Evolutionary conservation across 2,888 invertebrate genomes (phyloP).

Genomic region (Nymphalis polychloros): DNA sequence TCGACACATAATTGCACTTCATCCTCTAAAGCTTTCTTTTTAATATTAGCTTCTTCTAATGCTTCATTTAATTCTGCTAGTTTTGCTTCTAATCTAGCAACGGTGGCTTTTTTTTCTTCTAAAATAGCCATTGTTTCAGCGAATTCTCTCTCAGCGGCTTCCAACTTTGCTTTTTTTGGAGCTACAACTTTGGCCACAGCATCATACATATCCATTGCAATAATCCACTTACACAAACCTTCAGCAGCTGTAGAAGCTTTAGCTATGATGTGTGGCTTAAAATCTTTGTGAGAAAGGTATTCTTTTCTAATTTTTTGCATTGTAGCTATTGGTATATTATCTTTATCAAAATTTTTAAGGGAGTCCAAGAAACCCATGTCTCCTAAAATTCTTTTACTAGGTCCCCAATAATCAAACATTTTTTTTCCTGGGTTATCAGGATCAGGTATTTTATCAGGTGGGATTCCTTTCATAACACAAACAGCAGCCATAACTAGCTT

Average conservation of each 20-base stretch:
- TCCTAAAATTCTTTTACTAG: constrained; percentile 90
- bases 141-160: constrained; percentile 90
- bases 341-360: constrained; percentile 91
- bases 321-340: constrained; percentile 87
- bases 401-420: constrained; percentile 92
- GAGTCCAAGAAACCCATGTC: constrained; percentile 90
- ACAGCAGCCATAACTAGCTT: constrained; percentile 94
- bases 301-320: constrained; percentile 90
- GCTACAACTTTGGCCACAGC: constrained; percentile 90
- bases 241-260: constrained; percentile 97
- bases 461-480: constrained; percentile 91
- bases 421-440: constrained; percentile 84
- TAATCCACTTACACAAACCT: constrained; percentile 94
- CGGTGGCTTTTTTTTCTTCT: constrained; percentile 90
- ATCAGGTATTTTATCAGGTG: constrained; percentile 89
- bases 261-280: constrained; percentile 89
- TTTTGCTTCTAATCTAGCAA: constrained; percentile 88
- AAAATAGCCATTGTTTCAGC: constrained; percentile 91
- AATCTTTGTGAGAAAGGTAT: constrained; percentile 88
- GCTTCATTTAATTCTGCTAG: constrained; percentile 87
- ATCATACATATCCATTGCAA: constrained; percentile 95
- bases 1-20: constrained; percentile 90
- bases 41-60: constrained; percentile 84
- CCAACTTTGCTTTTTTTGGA: constrained; percentile 91
- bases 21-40: constrained; percentile 86